Evolutionary conservation across 2,113 vertebrate species (phyloP).

Genomic region (Zosterops pallidus): DNA sequence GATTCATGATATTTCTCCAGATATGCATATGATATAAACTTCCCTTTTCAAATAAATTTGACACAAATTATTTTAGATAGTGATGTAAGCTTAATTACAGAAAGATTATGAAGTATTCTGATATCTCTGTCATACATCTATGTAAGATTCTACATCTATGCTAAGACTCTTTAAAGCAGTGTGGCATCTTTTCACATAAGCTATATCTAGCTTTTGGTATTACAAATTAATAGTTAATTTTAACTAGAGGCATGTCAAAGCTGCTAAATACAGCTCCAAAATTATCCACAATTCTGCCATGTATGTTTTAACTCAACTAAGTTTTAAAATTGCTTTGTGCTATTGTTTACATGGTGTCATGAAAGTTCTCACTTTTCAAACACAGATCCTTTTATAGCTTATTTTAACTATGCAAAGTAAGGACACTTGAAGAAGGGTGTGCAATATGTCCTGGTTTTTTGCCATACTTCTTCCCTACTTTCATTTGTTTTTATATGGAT

Average conservation of each 20-base stretch:
- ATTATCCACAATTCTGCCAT: not conserved
- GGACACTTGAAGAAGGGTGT: not conserved
- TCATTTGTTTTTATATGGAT: not conserved
- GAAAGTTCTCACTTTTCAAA: constrained; percentile 32
- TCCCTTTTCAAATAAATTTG: not conserved
- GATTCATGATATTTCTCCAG: not conserved
- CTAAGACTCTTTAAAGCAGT: not conserved
- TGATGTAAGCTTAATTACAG: not conserved
- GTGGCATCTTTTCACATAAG: not conserved
- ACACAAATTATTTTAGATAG: not conserved
- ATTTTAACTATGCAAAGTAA: not conserved
- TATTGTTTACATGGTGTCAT: not conserved
- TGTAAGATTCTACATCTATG: not conserved
- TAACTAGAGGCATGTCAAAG: not conserved
- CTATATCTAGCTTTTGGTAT: not conserved
- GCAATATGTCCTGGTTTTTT: not conserved
- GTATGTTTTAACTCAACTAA: not conserved
- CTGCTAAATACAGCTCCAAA: not conserved
- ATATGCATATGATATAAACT: not conserved
- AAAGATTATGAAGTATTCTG: not conserved
- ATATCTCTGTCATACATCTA: not conserved
- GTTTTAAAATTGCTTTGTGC: not conserved
- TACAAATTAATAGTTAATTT: not conserved
- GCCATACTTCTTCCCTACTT: not conserved
- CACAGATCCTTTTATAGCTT: not conserved